phyloP scores from a whole-genome alignment of 2,797 vertebrate genomes.

The Muraenolepis orangiensis region DNA sequence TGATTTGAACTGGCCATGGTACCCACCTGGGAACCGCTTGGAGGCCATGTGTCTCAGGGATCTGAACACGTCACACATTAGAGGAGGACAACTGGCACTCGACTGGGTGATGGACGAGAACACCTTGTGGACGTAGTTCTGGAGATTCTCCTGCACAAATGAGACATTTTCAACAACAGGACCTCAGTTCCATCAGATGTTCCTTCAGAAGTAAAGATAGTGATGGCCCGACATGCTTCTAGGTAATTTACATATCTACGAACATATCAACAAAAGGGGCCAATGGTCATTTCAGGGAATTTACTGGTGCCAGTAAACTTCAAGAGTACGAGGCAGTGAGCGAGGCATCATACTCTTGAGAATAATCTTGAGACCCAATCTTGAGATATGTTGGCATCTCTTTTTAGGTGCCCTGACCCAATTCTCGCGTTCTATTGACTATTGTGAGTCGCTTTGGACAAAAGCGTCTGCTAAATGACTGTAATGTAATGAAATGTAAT shows the following conservation, averaged over 20 bases:
- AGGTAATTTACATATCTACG: background rate
- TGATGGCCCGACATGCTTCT: background rate
- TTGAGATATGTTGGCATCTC: background rate
- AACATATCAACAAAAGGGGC: background rate
- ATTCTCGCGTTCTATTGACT: too few species aligned
- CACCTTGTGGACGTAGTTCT: slow-evolving; percentile 92
- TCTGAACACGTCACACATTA: slow-evolving; percentile 96
- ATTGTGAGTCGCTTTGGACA: too few species aligned
- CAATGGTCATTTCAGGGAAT: background rate
- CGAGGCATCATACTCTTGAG: background rate
- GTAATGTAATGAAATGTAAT: background rate
- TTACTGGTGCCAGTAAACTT: background rate
- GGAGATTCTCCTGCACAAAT: slow-evolving; percentile 88
- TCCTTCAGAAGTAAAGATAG: background rate
- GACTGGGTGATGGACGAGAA: slow-evolving; percentile 92
- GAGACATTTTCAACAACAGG: background rate
- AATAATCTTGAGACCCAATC: background rate
- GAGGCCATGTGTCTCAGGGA: slow-evolving; percentile 90
- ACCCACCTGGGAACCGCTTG: slow-evolving; percentile 91
- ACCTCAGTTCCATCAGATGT: background rate
- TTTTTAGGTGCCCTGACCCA: background rate
- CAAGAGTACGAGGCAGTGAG: background rate
- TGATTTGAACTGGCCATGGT: background rate
- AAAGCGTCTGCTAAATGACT: too few species aligned
- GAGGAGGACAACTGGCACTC: slow-evolving; percentile 92